Evolutionary conservation across 2,113 vertebrate genomes (phyloP), one percentile per base, ranked within the genome.

Genomic region (Xenopus laevis): DNA sequence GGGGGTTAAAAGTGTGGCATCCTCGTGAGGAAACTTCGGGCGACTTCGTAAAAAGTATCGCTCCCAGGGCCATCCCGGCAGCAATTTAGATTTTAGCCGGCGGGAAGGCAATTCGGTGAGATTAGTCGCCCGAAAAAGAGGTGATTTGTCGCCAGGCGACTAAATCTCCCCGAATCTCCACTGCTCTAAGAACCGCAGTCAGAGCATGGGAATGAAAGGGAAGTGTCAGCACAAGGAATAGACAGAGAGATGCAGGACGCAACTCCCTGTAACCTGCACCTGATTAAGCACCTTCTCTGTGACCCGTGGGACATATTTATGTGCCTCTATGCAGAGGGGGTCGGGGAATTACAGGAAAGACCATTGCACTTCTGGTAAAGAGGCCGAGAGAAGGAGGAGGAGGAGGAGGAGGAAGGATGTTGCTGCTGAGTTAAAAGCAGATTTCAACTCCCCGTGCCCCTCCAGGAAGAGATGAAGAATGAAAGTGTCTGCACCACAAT

Each of bases 281-380:
- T 63, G 71, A 65, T 66, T 57, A 2, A 73, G 65, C 65, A 23
- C 72, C 71, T 20, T 18, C 30, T n/a, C 65, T 7, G 47, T 40
- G 79, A 80, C 79, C 84, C 71, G 78, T 74, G 58, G 69, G 77
- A 74, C 73, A 74, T 66, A 82, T 78, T 85, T 78, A 79, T 82
- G 83, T 78, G 60, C 82, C 76, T 79, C 73, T 81, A 79, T 78
- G 82, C 72, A 79, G 81, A 71, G 59, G 8, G 78, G 77, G 83
- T 83, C 77, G 83, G 78, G 21, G 68, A 72, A 78, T 90, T 91
- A 88, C 82, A 84, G 83, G 82, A 90, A 90, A 69, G 80, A 81
- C 74, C 78, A 40, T 72, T 77, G 81, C 83, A 72, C 78, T 92
- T 88, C 88, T 89, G 85, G 89, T 91, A 92, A 91, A 82, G 33